Evolutionary conservation across 2,113 vertebrate genomes (phyloP), one percentile per base, ranked within the genome.

Genomic region (Phyllopteryx taeniolatus): DNA sequence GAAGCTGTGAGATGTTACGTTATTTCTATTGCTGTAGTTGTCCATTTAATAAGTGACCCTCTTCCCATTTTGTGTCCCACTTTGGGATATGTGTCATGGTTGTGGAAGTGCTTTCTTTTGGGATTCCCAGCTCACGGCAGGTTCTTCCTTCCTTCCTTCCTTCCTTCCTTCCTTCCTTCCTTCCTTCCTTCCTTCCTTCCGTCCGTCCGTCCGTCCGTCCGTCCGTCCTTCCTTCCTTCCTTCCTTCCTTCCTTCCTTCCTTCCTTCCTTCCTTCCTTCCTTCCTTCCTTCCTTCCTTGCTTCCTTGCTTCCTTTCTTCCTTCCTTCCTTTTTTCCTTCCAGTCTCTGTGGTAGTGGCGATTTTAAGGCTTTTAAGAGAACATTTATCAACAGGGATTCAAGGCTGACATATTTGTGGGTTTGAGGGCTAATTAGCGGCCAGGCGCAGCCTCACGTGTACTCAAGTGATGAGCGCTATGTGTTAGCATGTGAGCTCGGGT

Each of bases 351-450:
- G 49, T 54, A 4, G 22, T 39, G 72, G 69, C 10, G 10, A 31
- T 75, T 53, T 70, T 44, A 65, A 17, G 57, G 64, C 22, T 59
- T 33, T 59, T 31, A 31, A 59, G 70, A 49, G 13, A 2, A 68
- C 27, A 5, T 72, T 46, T 64, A n/a, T 76, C 77, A 27, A 74
- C 15, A 0, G 43, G 27, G 56, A 74, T 2, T 68, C 64, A 70
- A 76, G 12, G 13, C 56, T 47, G 74, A 66, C 69, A 9, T 54
- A 68, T 78, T 79, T 71, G 4, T 83, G 33, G 47, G 51, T 81
- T 67, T 49, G 63, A 27, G 9, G 51, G 27, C 19, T 67, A 27
- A 79, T 80, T 66, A 17, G 42, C 46, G 20, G 19, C 22, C 17
- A 19, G 71, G 46, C 44, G 15, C 43, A 7, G 63, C 47, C 67